Evolutionary conservation across 2,888 invertebrate species (phyloP).

Genomic region (Stenodema calcarata): DNA sequence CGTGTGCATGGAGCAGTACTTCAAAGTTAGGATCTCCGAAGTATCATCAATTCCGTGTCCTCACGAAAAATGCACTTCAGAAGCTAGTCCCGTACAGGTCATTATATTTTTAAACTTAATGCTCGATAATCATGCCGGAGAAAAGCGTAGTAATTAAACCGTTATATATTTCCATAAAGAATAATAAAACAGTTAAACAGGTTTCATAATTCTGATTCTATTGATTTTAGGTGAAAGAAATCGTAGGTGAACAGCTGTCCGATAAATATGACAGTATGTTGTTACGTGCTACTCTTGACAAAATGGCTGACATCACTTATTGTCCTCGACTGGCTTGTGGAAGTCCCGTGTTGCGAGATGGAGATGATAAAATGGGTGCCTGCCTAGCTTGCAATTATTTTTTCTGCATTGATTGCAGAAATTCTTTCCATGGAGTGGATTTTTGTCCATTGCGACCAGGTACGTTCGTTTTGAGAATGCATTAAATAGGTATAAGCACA

Average conservation of each 20-base stretch:
- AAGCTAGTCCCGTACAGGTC: constrained; percentile 66
- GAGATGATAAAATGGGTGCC: constrained; percentile 64
- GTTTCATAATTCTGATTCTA: neutral
- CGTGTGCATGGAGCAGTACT: constrained; percentile 66
- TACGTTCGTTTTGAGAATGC: constrained; percentile 56
- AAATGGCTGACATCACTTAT: constrained; percentile 68
- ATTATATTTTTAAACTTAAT: neutral
- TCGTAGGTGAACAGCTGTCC: constrained; percentile 65
- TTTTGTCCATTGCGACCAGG: constrained; percentile 66
- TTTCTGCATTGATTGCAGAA: constrained; percentile 69
- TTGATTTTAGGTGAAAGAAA: constrained; percentile 63
- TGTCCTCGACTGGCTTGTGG: constrained; percentile 69
- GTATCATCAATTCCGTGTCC: constrained; percentile 65
- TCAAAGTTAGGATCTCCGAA: constrained; percentile 67
- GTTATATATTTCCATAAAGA: neutral
- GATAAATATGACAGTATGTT: constrained; percentile 67
- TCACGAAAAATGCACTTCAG: constrained; percentile 65
- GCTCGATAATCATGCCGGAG: neutral
- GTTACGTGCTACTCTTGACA: constrained; percentile 65
- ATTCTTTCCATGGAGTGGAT: constrained; percentile 68
- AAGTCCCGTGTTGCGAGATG: constrained; percentile 66
- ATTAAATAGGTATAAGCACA: no score
- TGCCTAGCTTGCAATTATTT: constrained; percentile 68
- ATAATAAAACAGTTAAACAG: neutral
- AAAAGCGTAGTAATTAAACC: neutral